phyloP scores from a whole-genome alignment of 1,140 invertebrate species.

The Manduca sexta region DNA sequence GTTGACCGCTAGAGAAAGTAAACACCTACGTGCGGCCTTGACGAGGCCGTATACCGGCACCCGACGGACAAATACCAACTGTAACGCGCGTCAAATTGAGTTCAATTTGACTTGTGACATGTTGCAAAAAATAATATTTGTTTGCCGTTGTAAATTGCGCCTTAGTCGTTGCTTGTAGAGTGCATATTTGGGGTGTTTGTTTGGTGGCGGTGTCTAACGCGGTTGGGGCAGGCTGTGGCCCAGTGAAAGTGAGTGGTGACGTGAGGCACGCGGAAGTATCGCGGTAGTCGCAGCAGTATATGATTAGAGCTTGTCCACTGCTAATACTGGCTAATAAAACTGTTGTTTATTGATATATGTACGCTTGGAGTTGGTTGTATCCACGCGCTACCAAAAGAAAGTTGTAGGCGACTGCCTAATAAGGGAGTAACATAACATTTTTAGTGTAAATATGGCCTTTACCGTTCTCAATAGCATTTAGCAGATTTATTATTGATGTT shows the following conservation, averaged over 20 bases:
- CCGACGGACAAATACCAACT: constrained; percentile 27
- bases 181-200: constrained; percentile 17
- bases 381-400: too few species aligned
- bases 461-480: too few species aligned
- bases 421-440: too few species aligned
- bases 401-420: too few species aligned
- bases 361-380: too few species aligned
- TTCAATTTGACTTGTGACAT: constrained; percentile 23
- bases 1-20: constrained; percentile 64
- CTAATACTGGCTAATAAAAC: constrained; percentile 27
- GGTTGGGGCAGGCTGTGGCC: constrained; percentile 24
- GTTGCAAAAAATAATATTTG: constrained; percentile 26
- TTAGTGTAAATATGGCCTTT: too few species aligned
- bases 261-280: constrained; percentile 48
- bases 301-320: constrained; percentile 32
- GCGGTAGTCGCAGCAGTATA: constrained; percentile 41
- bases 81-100: constrained; percentile 22
- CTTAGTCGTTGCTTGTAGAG: constrained; percentile 27
- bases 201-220: constrained; percentile 14
- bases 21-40: constrained; percentile 55
- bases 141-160: constrained; percentile 14
- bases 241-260: constrained; percentile 63
- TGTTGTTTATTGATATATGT: background rate
- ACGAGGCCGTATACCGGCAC: constrained; percentile 32
- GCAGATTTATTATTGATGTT: too few species aligned